A percentile compares a stretch with the other conserved stretches of the same genome.
These are phyloP conservation scores for Pangasius sanitwongsei DNA, from an alignment of 2,797 vertebrate species.

Conservation along the genomic window DNA sequence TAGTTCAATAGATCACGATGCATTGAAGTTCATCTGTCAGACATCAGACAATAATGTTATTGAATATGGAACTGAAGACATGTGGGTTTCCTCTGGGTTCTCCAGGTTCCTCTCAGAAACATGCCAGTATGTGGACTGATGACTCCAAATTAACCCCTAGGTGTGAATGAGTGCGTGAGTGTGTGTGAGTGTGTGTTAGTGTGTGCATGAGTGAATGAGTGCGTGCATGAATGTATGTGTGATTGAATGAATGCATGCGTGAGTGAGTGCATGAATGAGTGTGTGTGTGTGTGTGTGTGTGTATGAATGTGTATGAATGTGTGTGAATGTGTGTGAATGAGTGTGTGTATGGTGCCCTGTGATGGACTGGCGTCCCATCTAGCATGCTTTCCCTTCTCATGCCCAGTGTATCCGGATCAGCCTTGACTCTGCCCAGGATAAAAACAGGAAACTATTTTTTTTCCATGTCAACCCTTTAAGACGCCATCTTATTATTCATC, in stretches of 20 bases:
- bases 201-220: no score
- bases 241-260: no score
- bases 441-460: neutral
- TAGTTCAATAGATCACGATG: neutral
- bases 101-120: neutral
- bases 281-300: no score
- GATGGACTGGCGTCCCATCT: neutral
- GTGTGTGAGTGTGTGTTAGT: no score
- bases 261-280: no score
- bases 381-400: neutral
- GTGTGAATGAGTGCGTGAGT: neutral
- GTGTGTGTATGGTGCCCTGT: neutral
- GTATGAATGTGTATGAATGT: no score
- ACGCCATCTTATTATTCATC: neutral
- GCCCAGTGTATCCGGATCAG: neutral
- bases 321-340: no score
- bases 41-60: neutral
- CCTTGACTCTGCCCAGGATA: neutral
- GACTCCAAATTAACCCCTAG: neutral
- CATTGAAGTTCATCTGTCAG: neutral
- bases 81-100: neutral
- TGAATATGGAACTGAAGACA: neutral
- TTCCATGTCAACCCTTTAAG: neutral
- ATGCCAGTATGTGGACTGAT: neutral
- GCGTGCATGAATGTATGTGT: no score